Percentiles rank a stretch among this genome's conserved stretches.
Conservation (phyloP, 2,888 invertebrate species). For the Hololepta plana region DNA sequence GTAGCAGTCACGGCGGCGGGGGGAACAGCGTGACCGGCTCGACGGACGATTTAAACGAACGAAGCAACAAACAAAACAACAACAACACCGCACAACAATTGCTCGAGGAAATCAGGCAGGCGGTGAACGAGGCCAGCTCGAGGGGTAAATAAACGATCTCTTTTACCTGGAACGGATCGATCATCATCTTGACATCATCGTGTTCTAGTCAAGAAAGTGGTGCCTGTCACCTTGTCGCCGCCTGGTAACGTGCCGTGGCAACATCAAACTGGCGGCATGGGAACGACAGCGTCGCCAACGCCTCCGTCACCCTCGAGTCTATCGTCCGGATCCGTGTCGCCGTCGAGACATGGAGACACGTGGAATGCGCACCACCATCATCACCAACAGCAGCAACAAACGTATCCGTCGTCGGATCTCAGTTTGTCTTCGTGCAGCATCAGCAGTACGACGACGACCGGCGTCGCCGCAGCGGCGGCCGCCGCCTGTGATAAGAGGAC, state of each 20-base stretch:
- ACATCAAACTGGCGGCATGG: constrained; percentile 25
- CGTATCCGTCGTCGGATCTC: constrained; percentile 34
- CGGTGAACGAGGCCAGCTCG: constrained; percentile 75
- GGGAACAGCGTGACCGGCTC: constrained; percentile 33
- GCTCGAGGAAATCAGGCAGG: constrained; percentile 74
- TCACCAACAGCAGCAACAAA: no score
- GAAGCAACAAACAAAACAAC: constrained; percentile 28
- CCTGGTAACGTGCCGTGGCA: constrained; percentile 46
- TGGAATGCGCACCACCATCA: constrained; percentile 10
- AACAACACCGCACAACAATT: constrained; percentile 65
- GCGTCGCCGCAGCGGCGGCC: neutral
- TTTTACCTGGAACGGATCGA: no score
- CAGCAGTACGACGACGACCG: constrained; percentile 23
- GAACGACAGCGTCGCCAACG: constrained; percentile 27
- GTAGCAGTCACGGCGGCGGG: no score
- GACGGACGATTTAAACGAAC: constrained; percentile 40
- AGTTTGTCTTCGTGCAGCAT: constrained; percentile 42
- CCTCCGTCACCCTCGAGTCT: constrained; percentile 47
- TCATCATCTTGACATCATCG: no score
- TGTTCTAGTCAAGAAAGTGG: constrained; percentile 42
- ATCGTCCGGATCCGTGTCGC: constrained; percentile 39
- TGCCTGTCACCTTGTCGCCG: constrained; percentile 40
- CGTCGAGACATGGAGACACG: constrained; percentile 26
- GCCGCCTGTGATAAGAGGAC: constrained; percentile 26
- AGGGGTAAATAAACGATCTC: constrained; percentile 42